Base-by-base conservation (phyloP, 2,797 vertebrate species). In the Cetoscarus ocellatus region DNA sequence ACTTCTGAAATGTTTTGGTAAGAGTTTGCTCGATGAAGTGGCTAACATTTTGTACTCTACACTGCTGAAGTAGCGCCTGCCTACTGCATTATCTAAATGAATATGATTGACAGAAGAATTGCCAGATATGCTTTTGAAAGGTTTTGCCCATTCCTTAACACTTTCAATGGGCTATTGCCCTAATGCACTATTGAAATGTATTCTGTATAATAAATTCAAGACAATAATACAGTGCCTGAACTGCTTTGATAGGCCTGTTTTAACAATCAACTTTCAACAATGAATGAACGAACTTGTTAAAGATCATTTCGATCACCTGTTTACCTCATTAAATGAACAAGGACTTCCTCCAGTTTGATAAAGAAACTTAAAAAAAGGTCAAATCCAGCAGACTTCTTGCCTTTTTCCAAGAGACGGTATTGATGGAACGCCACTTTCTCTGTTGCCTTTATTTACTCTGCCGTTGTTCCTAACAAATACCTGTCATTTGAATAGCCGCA, bases 401-500 rank as follows among this genome's bases (percentile, higher is more conserved):
- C 7, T 56, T 70, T 50, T 62, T 66, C 19, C 10, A 36, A 18
- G 35, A 58, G 53, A 51, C 56, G 15, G 9, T 0, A 11, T 14
- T 56, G 59, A 76, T 58, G 35, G 44, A 84, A 60, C 9, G 18
- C 18, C 55, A 45, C 51, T 81, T 52, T 65, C 44, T 76, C 34
- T 39, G 6, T 44, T 40, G 35, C 54, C 54, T 83, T 56, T 58
- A 78, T 82, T 71, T 50, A 73, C 42, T 77, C 35, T 44, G 58
- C 57, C 49, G 55, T 86, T 81, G 73, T 84, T 73, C 54, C 55
- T 42, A 61, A 82, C 61, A 80, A 79, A 83, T 86, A 73, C 56
- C 62, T 81, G 67, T 84, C 63, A 87, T 88, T 83, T 77, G 44
- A 86, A 83, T 85, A 87, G 83, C 71, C 85, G 75, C 70, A 77